A percentile compares a stretch with the other conserved stretches of the same genome.
These are phyloP conservation scores for Mnemiopsis leidyi DNA, from an alignment of 37 sponge, comb jelly and placozoan species.

Conservation along the genomic window DNA sequence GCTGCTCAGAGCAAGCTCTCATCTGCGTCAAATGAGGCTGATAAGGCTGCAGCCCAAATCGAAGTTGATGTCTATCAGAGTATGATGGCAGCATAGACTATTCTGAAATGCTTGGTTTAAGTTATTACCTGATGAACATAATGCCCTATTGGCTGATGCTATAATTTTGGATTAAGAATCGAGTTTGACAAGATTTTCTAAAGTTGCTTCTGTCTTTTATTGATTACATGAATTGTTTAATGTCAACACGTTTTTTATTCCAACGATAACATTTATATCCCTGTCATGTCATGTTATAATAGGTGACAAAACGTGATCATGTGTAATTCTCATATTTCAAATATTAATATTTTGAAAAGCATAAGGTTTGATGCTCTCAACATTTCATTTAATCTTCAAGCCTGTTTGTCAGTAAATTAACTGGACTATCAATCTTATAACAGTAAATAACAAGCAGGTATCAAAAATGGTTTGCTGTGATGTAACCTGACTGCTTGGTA, in stretches of 20 bases:
- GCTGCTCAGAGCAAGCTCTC: constrained; percentile 72
- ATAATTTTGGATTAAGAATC: neutral
- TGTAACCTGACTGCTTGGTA: neutral
- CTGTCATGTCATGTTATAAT: too few relatives aligned
- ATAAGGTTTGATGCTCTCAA: too few relatives aligned
- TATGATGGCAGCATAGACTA: constrained; percentile 66
- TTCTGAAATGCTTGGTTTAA: neutral
- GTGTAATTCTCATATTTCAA: too few relatives aligned
- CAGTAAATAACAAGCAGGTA: neutral
- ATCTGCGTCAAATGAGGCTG: constrained; percentile 73
- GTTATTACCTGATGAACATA: neutral
- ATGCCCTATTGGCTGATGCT: neutral
- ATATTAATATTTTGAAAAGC: too few relatives aligned
- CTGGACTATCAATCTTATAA: neutral
- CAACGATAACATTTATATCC: neutral
- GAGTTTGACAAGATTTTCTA: constrained; percentile 33
- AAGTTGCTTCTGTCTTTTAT: neutral
- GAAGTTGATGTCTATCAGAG: constrained; percentile 89
- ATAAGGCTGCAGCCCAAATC: constrained; percentile 80
- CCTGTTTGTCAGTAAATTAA: too few relatives aligned
- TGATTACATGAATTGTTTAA: neutral
- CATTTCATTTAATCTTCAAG: too few relatives aligned
- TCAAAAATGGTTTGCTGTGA: neutral
- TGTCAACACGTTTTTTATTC: neutral
- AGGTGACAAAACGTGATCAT: too few relatives aligned